Percentiles rank a stretch among this genome's conserved stretches.
Conservation (phyloP, 1,140 invertebrate species). For the Aphidius ervi region DNA sequence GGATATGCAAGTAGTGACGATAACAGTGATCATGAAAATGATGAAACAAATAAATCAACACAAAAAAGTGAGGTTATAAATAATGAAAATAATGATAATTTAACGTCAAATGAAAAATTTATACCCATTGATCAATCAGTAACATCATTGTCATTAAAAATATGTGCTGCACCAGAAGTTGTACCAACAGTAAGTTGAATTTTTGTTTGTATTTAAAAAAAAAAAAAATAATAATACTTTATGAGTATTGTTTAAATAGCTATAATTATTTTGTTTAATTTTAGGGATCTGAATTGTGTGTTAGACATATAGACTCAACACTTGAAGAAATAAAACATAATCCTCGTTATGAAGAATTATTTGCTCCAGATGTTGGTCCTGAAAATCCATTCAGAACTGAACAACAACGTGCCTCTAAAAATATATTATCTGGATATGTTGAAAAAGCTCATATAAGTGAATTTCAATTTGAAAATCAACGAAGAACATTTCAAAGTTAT, state of each 20-base stretch:
- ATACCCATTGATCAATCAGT: conserved; percentile 28
- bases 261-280: conserved; percentile 16
- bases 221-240: conserved; percentile 4
- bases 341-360: conserved; percentile 94
- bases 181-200: conserved; percentile 64
- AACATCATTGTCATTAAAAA: conserved; percentile 58
- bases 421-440: conserved; percentile 91
- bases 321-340: conserved; percentile 83
- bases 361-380: conserved; percentile 86
- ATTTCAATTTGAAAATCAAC: conserved; percentile 98
- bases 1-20: conserved; percentile 65
- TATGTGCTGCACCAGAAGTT: conserved; percentile 77
- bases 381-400: conserved; percentile 87
- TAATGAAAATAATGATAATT: conserved; percentile 7
- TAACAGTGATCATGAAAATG: conserved; percentile 46
- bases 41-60: conserved; percentile 31
- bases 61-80: conserved; percentile 25
- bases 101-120: conserved; percentile 16
- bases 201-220: background rate
- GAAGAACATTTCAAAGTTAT: conserved; percentile 90
- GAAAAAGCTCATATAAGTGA: conserved; percentile 93
- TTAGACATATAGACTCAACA: conserved; percentile 65
- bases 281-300: conserved; percentile 56
- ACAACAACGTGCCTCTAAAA: conserved; percentile 81
- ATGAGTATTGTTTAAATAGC: background rate